Percentiles rank a stretch among this genome's conserved stretches.
Conservation (phyloP, 2,113 vertebrate genomes). For the Grallaria varia region DNA sequence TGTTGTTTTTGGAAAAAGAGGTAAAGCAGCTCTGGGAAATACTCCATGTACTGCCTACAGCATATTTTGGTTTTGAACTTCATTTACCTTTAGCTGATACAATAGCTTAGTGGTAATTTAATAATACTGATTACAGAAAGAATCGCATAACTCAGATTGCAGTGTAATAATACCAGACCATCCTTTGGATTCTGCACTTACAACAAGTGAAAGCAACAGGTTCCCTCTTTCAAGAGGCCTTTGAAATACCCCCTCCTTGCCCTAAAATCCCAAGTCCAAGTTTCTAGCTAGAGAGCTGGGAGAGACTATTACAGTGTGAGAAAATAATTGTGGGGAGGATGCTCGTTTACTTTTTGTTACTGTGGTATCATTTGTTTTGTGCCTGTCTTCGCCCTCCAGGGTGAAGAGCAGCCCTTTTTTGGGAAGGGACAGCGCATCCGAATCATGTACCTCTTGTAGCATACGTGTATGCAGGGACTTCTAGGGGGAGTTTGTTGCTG, state of each 20-base stretch:
- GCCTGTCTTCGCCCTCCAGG: neutral
- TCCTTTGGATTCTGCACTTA: neutral
- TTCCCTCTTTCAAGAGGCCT: neutral
- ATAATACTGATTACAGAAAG: slow-evolving; percentile 9
- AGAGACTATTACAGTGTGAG: neutral
- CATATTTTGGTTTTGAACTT: slow-evolving; percentile 26
- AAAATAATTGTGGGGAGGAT: neutral
- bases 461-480: rapidly evolving
- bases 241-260: neutral
- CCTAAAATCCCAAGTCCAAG: neutral
- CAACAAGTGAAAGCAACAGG: neutral
- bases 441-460: neutral
- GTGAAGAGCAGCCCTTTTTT: neutral
- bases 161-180: neutral
- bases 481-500: neutral
- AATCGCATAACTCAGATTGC: neutral
- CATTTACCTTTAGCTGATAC: slow-evolving; percentile 26
- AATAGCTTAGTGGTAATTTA: neutral
- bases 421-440: neutral
- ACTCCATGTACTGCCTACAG: neutral
- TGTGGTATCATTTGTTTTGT: neutral
- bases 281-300: neutral
- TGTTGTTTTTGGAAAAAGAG: neutral
- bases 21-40: neutral
- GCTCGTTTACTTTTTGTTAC: neutral